Base-by-base conservation (phyloP, 2,797 vertebrate genomes). In the Dipus sagitta region DNA sequence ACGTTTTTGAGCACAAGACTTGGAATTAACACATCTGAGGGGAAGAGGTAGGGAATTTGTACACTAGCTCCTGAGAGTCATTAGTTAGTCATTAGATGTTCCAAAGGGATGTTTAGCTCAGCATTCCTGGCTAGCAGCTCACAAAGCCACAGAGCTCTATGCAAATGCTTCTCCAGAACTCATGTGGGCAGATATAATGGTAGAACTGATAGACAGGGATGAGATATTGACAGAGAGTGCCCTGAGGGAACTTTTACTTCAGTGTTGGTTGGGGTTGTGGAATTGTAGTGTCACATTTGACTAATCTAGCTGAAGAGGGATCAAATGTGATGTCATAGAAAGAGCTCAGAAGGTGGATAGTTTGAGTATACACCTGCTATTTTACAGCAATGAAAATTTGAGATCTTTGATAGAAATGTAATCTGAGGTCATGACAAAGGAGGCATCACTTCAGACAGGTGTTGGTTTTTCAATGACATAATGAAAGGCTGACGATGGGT, bases 71-170 rank as follows among this genome's bases (percentile, higher is more conserved):
- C 70, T 58, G 54, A 68, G 83, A 85, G n/a, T 28, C 60, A 9
- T 23, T 23, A 1, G 7, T 38, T 60, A 4, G 6, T 72, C 4
- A 0, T 64, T 24, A 42, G 72, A 24, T 86, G 20, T 6, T 80
- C 30, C 68, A 60, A 0, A 0, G 12, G 2, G 9, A 62, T 54
- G 30, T 58, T 34, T 8, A 3, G 67, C 20, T 65, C 11, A 52
- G 13, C 21, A 12, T 12, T 34, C 8, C 47, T 10, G 17, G 34
- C 7, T 64, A 88, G 65, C 34, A 87, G 54, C 60, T 71, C 30
- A 58, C 54, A 58, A 42, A 81, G 68, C 3, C 62, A 28, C 24
- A 3, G 26, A 67, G 28, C 28, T 0, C 1, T 72, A 10, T 18
- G 23, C 10, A 26, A 47, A 47, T n/a, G 11, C 9, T 3, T 14